These are phyloP conservation scores for Micrastur ruficollis DNA, from an alignment of 2,797 vertebrate species.

Conservation along the genomic window DNA sequence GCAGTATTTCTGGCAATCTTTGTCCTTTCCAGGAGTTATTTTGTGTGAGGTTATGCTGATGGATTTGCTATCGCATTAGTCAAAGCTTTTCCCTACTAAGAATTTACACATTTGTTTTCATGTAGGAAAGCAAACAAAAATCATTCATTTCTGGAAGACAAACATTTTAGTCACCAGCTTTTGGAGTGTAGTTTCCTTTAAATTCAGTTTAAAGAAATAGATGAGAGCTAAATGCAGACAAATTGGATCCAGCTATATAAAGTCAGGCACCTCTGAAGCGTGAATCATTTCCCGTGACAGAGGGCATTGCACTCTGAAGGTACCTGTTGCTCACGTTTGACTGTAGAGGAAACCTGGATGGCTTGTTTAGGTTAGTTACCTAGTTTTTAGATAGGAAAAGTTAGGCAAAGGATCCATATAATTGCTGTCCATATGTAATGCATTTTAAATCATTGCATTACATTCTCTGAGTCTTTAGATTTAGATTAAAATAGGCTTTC, in stretches of 20 bases:
- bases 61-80: not conserved
- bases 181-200: not conserved
- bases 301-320: not conserved
- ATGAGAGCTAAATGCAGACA: not conserved
- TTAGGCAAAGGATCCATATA: not conserved
- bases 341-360: not conserved
- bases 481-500: not conserved
- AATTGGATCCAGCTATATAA: not conserved
- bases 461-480: not conserved
- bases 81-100: not conserved
- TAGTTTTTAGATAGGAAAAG: not conserved
- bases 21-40: not conserved
- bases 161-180: not conserved
- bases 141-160: not conserved
- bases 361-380: not conserved
- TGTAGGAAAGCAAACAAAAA: not conserved
- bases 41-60: not conserved
- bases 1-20: not conserved
- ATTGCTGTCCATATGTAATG: not conserved
- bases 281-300: not conserved
- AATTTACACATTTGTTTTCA: not conserved
- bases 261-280: not conserved
- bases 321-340: not conserved
- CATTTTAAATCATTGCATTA: not conserved
- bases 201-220: constrained; percentile 5